These are phyloP conservation scores for Eonycteris spelaea DNA, from an alignment of 2,113 vertebrate species.

Conservation along the genomic window DNA sequence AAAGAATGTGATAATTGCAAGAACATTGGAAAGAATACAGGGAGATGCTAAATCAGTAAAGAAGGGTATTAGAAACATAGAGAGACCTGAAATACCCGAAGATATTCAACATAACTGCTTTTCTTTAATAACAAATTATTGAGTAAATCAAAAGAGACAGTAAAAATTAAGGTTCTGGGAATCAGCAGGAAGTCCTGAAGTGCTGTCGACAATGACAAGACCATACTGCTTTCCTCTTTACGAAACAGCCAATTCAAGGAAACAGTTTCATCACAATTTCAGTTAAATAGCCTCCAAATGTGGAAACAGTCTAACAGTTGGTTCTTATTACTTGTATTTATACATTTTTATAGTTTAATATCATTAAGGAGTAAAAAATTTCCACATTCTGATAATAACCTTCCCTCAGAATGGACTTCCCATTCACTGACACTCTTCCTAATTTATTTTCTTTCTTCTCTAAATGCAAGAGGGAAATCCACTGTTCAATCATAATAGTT, in stretches of 20 bases:
- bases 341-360: not conserved
- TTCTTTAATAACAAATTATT: not conserved
- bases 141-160: not conserved
- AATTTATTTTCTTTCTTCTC: not conserved
- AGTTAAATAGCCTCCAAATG: not conserved
- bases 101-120: not conserved
- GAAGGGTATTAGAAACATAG: slow-evolving; percentile 67
- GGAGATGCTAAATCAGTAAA: slow-evolving; percentile 76
- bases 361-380: not conserved
- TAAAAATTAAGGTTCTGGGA: not conserved
- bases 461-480: not conserved
- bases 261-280: not conserved
- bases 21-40: slow-evolving; percentile 74
- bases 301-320: fast-evolving
- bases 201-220: fast-evolving
- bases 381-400: not conserved
- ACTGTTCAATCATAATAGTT: not conserved
- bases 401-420: not conserved
- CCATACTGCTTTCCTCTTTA: not conserved
- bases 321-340: not conserved
- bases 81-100: slow-evolving; percentile 54
- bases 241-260: not conserved
- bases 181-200: not conserved
- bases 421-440: not conserved
- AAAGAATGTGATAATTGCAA: slow-evolving; percentile 68